Evolutionary conservation across 2,797 vertebrate genomes (phyloP), one percentile per base, ranked within the genome.

Genomic region (Geotrypetes seraphini): DNA sequence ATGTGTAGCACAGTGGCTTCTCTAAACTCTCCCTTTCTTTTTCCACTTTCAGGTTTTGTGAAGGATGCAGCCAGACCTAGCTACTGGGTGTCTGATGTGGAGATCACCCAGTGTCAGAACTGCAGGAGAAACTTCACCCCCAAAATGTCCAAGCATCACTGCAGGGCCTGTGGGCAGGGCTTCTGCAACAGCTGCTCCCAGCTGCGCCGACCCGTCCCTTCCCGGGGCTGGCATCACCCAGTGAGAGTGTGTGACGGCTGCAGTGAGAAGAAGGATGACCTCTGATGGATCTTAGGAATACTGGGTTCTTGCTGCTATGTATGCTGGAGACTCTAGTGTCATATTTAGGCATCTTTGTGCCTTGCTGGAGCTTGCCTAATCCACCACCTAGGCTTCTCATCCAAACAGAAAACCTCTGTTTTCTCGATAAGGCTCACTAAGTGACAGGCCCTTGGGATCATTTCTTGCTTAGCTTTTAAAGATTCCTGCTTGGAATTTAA

Each of bases 61-160:
- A 89, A 88, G 49, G 80, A 81, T 0, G 83, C 79, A 12, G 87
- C 84, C 2, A 67, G 83, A 6, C 87, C 87, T 1, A 83, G 83
- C 37, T 89, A 89, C 65, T 89, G 87, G 86, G 67, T 87, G 9
- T 83, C 84, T 0, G 87, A 89, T 45, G 71, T 82, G 12, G 70
- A 86, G 51, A 83, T 89, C 53, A 63, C 47, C 7, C 60, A 69
- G 43, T 89, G 87, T 46, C 64, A 84, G 41, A 54, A 66, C 31
- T 89, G 87, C 54, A 43, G 48, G 14, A 82, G 71, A 45, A 14
- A 33, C 18, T 86, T 89, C 48, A 81, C 68, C 2, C 15, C 71
- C 2, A 49, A 39, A 16, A 75, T 83, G 66, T 75, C 83, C 24
- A 85, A 85, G 58, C 87, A 89, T 57, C 87, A 89, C 73, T 89